These are phyloP conservation scores for Saccopteryx leptura DNA, from an alignment of 2,113 vertebrate species.

Conservation along the genomic window DNA sequence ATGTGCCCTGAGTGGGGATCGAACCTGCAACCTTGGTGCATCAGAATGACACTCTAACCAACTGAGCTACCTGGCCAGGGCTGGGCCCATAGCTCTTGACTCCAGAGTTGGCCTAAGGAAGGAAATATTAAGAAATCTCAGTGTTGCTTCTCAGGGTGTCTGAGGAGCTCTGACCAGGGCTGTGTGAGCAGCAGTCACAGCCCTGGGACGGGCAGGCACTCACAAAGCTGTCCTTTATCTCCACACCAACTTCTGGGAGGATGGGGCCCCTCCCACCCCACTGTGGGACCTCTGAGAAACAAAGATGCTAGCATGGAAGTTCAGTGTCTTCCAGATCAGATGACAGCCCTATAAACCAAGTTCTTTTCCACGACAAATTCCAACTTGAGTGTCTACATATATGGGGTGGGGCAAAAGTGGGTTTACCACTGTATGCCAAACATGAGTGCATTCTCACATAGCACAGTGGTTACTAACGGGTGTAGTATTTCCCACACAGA, in stretches of 20 bases:
- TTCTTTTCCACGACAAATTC: constrained; percentile 3
- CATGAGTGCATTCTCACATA: too few relatives aligned
- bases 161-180: background rate
- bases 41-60: too few relatives aligned
- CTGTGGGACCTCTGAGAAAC: background rate
- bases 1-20: too few relatives aligned
- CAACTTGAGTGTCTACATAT: background rate
- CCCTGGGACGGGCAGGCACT: background rate
- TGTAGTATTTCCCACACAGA: too few relatives aligned
- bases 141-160: background rate
- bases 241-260: background rate
- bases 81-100: background rate
- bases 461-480: too few relatives aligned
- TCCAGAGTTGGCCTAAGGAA: background rate
- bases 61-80: too few relatives aligned
- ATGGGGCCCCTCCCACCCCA: background rate
- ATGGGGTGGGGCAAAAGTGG: too few relatives aligned
- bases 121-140: background rate
- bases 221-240: constrained; percentile 46
- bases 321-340: background rate
- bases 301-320: background rate
- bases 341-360: background rate
- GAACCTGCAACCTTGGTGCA: too few relatives aligned
- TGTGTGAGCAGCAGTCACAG: background rate
- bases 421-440: too few relatives aligned